These are phyloP conservation scores for Platycheirus rosarum DNA, from an alignment of 2,888 invertebrate genomes.

Conservation along the genomic window DNA sequence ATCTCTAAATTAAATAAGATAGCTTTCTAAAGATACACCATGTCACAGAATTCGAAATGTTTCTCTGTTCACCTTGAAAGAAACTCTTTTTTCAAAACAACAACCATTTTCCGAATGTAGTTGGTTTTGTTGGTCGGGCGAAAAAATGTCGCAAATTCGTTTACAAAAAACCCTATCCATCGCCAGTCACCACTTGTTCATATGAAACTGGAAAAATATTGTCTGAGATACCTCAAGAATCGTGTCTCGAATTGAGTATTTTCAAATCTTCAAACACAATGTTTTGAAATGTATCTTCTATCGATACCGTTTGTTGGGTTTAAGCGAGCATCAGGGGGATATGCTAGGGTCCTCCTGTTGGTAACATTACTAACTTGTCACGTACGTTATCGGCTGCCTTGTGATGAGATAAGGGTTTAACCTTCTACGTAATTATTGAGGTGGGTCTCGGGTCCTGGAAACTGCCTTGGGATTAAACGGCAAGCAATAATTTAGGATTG, in stretches of 20 bases:
- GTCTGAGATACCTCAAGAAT: conserved; percentile 47
- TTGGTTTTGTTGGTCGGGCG: too few species aligned
- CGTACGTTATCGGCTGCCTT: conserved; percentile 57
- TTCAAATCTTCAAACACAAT: conserved; percentile 41
- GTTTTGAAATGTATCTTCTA: conserved; percentile 20
- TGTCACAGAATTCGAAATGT: too few species aligned
- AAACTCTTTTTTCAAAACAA: too few species aligned
- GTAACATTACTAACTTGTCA: conserved; percentile 50
- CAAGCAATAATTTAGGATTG: conserved; percentile 26
- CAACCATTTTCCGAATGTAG: too few species aligned
- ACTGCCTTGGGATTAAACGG: conserved; percentile 4
- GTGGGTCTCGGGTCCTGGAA: conserved; percentile 10
- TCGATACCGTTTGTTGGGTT: conserved; percentile 9
- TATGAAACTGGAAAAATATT: too few species aligned
- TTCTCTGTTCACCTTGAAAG: too few species aligned
- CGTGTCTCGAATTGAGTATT: conserved; percentile 58
- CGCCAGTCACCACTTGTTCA: too few species aligned
- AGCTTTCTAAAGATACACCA: too few species aligned
- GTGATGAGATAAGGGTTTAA: conserved; percentile 48
- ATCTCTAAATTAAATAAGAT: too few species aligned
- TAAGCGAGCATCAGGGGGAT: background rate
- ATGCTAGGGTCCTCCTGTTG: conserved; percentile 6
- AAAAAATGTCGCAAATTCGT: too few species aligned
- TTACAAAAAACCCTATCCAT: too few species aligned
- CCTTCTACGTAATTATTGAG: conserved; percentile 66